Conservation (phyloP, 2,797 vertebrate genomes). For the Triplophysa yarkandensis region DNA sequence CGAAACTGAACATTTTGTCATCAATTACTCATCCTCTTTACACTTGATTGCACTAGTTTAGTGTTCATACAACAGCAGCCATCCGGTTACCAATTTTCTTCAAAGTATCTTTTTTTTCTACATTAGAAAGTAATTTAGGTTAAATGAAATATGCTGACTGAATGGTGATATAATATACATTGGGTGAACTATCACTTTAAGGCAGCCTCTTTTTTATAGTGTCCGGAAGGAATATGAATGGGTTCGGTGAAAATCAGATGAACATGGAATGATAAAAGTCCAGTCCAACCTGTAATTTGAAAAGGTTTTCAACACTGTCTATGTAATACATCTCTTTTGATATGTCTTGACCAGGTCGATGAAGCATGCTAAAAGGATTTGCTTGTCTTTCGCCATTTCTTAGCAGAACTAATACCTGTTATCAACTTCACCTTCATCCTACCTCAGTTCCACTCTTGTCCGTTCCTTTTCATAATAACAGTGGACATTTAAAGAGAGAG, state of each 20-base stretch:
- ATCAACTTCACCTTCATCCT: slow-evolving; percentile 39
- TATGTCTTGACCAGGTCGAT: slow-evolving; percentile 50
- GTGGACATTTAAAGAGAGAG: slow-evolving; percentile 30
- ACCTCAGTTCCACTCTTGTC: slow-evolving; percentile 47
- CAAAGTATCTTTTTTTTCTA: too few relatives aligned
- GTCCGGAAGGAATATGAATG: too few relatives aligned
- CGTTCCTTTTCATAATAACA: slow-evolving; percentile 35
- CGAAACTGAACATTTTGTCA: too few relatives aligned
- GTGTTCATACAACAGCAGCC: too few relatives aligned
- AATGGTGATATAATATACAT: too few relatives aligned
- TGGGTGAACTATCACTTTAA: too few relatives aligned
- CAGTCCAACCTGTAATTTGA: background rate
- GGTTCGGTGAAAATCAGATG: too few relatives aligned
- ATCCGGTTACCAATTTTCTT: too few relatives aligned
- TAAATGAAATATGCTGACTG: too few relatives aligned
- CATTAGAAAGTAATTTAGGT: too few relatives aligned
- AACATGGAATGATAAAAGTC: slow-evolving; percentile 7
- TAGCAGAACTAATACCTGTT: slow-evolving; percentile 49
- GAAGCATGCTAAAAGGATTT: slow-evolving; percentile 42
- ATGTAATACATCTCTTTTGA: slow-evolving; percentile 22
- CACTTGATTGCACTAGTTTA: too few relatives aligned
- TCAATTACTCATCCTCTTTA: too few relatives aligned
- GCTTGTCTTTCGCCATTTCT: slow-evolving; percentile 34
- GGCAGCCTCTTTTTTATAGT: background rate
- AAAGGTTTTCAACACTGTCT: background rate